A percentile compares a stretch with the other conserved stretches of the same genome.
Conservation (phyloP, 2,113 vertebrate species). For the Pithys albifrons region DNA sequence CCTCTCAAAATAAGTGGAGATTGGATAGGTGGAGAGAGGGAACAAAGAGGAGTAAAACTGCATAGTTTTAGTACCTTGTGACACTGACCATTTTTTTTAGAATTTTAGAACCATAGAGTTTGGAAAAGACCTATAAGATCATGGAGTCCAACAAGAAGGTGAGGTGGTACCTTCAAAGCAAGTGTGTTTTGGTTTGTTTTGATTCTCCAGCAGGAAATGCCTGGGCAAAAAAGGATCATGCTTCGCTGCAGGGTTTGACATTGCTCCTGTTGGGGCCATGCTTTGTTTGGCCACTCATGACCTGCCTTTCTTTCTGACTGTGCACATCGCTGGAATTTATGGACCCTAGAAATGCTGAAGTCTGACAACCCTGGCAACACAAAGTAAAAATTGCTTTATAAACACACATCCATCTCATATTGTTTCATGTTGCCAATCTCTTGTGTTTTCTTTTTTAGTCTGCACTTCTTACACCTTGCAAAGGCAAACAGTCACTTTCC, state of each 20-base stretch:
- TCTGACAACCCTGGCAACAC: neutral
- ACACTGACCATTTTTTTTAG: neutral
- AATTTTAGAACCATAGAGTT: neutral
- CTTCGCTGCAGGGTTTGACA: fast-evolving
- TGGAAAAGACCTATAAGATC: neutral
- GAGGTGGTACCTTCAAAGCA: neutral
- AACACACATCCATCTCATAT: neutral
- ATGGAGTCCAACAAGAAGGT: neutral
- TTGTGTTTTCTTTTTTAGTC: neutral
- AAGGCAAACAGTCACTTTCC: neutral
- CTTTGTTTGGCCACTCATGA: neutral
- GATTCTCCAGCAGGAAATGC: neutral
- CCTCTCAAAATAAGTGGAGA: neutral
- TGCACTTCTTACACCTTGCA: neutral
- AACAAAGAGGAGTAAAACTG: neutral
- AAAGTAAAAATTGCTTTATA: neutral
- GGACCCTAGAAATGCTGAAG: neutral
- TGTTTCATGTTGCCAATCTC: neutral
- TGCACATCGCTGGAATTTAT: neutral
- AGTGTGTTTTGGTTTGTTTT: neutral
- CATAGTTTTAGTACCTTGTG: fast-evolving
- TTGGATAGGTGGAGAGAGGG: neutral
- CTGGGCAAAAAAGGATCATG: neutral
- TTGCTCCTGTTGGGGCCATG: neutral
- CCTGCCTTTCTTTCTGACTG: neutral